These are phyloP conservation scores for Halichondria panicea DNA, from an alignment of 37 sponge, comb jelly and placozoan species.

Conservation along the genomic window DNA sequence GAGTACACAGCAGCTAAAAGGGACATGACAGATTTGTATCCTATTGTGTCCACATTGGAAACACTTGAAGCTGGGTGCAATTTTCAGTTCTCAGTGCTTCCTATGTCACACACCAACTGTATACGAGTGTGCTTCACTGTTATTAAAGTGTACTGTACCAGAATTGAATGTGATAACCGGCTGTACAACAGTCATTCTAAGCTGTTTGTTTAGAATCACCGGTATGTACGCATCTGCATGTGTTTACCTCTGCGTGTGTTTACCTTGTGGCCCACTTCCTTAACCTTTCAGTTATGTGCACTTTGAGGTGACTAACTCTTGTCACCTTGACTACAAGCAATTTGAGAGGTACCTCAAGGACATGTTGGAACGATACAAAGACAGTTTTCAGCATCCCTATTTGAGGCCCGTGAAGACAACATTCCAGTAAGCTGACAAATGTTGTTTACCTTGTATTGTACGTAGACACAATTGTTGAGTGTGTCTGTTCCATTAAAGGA, in stretches of 20 bases:
- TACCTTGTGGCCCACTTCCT: too few species aligned
- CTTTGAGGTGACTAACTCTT: constrained; percentile 27
- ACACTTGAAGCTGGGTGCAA: too few species aligned
- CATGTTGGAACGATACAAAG: constrained; percentile 42
- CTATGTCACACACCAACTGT: too few species aligned
- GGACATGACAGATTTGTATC: constrained; percentile 71
- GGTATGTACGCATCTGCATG: too few species aligned
- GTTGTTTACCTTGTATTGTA: constrained; percentile 12
- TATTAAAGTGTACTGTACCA: too few species aligned
- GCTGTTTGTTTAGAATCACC: too few species aligned
- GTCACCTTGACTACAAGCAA: constrained; percentile 18
- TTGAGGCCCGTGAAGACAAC: constrained; percentile 43
- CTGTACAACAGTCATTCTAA: too few species aligned
- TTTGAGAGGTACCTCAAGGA: constrained; percentile 33
- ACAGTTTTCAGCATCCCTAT: constrained; percentile 47
- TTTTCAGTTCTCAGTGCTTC: too few species aligned
- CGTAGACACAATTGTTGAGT: constrained; percentile 25
- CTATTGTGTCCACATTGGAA: background rate
- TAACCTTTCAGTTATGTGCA: constrained; percentile 35
- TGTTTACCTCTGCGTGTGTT: too few species aligned
- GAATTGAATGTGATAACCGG: too few species aligned
- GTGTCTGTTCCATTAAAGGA: constrained; percentile 36
- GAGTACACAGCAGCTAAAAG: constrained; percentile 46
- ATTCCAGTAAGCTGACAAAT: constrained; percentile 30
- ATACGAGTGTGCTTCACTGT: too few species aligned